Evolutionary conservation across 1,140 invertebrate genomes (phyloP), one percentile per base, ranked within the genome.

Genomic region (Saccostrea glomerata): DNA sequence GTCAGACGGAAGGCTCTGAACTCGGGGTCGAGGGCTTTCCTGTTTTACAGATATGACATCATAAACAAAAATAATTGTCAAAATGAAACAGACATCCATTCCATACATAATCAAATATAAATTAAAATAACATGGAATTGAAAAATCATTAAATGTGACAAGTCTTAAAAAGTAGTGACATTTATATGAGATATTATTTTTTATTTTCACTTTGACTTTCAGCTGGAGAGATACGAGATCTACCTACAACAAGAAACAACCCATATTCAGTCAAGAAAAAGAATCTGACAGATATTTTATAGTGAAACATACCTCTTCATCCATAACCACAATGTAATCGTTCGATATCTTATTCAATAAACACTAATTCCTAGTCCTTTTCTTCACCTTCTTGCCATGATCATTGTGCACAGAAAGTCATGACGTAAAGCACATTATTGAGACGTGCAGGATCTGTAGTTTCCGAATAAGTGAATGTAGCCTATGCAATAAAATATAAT

Each of bases 1-100:
- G 85, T 94, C 93, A 56, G 93, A 92, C 12, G 93, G 93, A 54
- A 92, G 85, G 82, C 91, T 94, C 54, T 90, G 87, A 4, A 92
- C 86, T 36, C 56, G 82, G 5, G 47, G 56, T 23, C 56, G 11
- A n/a, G 56, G 56, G 36, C 23, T 54, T 12, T 84, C 56, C 82
- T 58, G 56, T 55, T 13, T n/a, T n/a, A n/a, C 23, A 17, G 17
- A 20, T 20, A 47, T 47, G 47, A 47, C 47, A 47, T 47, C 47
- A 47, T 47, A n/a, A 1, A 36, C 30, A 47, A 47, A 47, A 47
- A 47, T 47, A 47, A 47, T 6, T 47, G 47, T 47, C 47, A 47
- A 47, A 47, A 5, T 47, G 47, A 47, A 47, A 47, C 47, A 47
- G 9, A 47, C 47, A 47, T 47, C 9, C 9, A 47, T 47, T 3